Evolutionary conservation across 1,140 invertebrate species (phyloP).

Genomic region (Arctopsyche grandis): DNA sequence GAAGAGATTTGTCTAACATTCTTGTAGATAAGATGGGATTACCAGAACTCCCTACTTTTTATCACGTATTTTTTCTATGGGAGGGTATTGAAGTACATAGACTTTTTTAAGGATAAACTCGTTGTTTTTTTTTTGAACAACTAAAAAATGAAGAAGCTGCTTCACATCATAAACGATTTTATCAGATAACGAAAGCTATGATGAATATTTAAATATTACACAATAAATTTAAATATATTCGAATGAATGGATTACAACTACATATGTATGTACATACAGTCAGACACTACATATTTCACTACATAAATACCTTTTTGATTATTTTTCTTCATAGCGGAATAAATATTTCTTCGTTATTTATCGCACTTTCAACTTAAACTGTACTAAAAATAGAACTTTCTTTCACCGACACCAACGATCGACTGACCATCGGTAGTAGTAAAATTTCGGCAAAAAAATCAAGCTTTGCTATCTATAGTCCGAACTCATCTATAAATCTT

Average conservation of each 20-base stretch:
- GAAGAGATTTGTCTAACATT: slow-evolving; percentile 50
- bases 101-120: slow-evolving; percentile 2
- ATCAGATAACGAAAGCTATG: neutral
- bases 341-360: neutral
- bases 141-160: neutral
- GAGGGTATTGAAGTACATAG: neutral
- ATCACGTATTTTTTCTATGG: slow-evolving; percentile 45
- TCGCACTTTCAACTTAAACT: neutral
- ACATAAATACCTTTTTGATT: neutral
- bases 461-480: slow-evolving; percentile 35
- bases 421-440: slow-evolving; percentile 14
- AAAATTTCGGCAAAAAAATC: slow-evolving; percentile 29
- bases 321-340: neutral
- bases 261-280: neutral
- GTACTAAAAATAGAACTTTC: slow-evolving; percentile 10
- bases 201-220: neutral
- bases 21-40: slow-evolving; percentile 49
- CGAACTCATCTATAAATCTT: slow-evolving; percentile 46
- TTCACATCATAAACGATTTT: neutral
- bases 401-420: neutral
- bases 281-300: neutral
- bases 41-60: slow-evolving; percentile 39
- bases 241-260: neutral
- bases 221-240: neutral
- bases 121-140: neutral